A percentile compares a stretch with the other conserved stretches of the same genome.
phyloP scores from a whole-genome alignment of 2,113 vertebrate species.

The Zapornia atra region DNA sequence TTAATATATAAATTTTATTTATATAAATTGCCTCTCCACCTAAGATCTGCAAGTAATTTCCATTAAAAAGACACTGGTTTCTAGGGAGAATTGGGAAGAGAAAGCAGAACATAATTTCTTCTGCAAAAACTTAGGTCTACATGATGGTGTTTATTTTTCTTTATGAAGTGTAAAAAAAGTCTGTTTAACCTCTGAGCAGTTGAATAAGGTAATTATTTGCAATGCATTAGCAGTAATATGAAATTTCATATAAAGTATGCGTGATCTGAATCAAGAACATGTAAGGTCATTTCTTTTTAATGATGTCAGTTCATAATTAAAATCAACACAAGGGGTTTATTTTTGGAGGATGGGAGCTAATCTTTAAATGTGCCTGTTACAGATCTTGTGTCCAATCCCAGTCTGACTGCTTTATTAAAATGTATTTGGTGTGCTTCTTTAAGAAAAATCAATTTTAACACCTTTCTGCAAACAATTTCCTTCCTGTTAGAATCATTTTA shows the following conservation, averaged over 20 bases:
- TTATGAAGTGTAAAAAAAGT: constrained; percentile 20
- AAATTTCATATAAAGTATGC: constrained; percentile 30
- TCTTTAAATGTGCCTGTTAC: constrained; percentile 34
- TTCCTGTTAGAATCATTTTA: constrained; percentile 41
- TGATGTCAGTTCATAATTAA: constrained; percentile 52
- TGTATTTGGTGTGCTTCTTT: not conserved
- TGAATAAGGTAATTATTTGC: constrained; percentile 63
- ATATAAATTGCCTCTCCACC: not conserved
- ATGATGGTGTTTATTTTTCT: constrained; percentile 44
- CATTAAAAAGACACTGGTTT: not conserved
- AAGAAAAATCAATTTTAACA: constrained; percentile 54
- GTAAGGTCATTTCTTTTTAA: constrained; percentile 54
- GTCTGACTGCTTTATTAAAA: constrained; percentile 57
- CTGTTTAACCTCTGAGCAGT: constrained; percentile 20
- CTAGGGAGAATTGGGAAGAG: not conserved
- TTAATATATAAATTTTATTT: not conserved
- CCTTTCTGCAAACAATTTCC: constrained; percentile 48
- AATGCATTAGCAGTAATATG: constrained; percentile 33
- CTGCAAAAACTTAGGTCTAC: not conserved
- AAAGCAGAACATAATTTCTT: not conserved
- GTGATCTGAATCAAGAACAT: not conserved
- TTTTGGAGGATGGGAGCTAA: constrained; percentile 32
- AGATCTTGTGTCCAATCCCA: not conserved
- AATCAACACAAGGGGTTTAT: constrained; percentile 35
- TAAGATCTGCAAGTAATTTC: not conserved